phyloP scores from a whole-genome alignment of 2,113 vertebrate genomes.

The Calyptommatus sinebrachiatus region DNA sequence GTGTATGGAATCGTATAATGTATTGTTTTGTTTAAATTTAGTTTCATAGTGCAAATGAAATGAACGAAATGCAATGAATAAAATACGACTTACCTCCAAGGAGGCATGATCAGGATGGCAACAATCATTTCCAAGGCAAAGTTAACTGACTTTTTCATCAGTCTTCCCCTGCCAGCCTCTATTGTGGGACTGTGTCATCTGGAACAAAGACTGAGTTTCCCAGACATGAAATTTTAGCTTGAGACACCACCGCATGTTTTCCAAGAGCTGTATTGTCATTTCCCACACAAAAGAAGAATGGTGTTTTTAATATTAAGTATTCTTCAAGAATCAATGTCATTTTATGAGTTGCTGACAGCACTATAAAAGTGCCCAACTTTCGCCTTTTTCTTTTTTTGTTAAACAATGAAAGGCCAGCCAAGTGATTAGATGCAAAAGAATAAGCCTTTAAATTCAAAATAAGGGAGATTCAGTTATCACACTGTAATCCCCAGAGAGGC shows the following conservation, averaged over 20 bases:
- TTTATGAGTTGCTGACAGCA: conserved; percentile 2
- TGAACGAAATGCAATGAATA: neutral
- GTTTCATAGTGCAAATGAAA: too few relatives aligned
- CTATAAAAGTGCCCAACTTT: neutral
- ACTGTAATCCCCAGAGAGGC: neutral
- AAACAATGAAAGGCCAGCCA: conserved; percentile 3
- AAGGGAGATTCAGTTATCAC: neutral
- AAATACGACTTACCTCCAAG: neutral
- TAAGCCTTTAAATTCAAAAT: neutral
- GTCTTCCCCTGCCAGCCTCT: neutral
- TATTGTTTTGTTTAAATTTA: too few relatives aligned
- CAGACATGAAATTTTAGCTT: neutral
- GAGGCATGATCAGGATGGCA: too few relatives aligned
- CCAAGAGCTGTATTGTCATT: neutral
- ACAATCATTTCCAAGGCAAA: too few relatives aligned
- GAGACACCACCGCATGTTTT: neutral
- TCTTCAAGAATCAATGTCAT: conserved; percentile 3
- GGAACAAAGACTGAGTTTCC: neutral
- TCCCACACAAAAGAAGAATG: neutral
- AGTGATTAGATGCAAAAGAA: conserved; percentile 10
- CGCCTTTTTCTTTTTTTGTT: neutral
- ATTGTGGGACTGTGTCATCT: neutral
- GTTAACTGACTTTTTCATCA: too few relatives aligned
- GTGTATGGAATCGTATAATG: too few relatives aligned
- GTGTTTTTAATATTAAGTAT: neutral